Evolutionary conservation across 2,888 invertebrate species (phyloP).

Genomic region (Emesis furor): DNA sequence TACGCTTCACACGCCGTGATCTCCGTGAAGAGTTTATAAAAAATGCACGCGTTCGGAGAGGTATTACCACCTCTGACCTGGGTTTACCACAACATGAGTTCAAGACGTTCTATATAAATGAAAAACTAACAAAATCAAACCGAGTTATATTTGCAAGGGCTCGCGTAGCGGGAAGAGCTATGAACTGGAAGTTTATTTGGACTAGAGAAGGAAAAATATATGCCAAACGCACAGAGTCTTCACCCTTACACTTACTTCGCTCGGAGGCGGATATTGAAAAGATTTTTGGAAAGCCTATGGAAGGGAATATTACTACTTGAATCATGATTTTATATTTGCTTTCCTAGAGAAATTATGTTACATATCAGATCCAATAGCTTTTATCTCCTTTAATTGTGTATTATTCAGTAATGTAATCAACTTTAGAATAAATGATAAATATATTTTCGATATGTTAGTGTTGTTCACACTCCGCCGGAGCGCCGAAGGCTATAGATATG

Average conservation of each 20-base stretch:
- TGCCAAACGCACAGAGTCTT: conserved; percentile 14
- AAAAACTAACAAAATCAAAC: conserved; percentile 36
- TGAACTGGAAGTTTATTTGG: conserved; percentile 40
- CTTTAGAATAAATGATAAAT: background rate
- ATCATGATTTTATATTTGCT: too few relatives aligned
- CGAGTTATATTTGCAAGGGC: conserved; percentile 33
- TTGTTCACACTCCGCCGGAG: too few relatives aligned
- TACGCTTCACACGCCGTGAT: background rate
- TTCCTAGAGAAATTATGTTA: too few relatives aligned
- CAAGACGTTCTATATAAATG: conserved; percentile 30
- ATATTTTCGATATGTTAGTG: background rate
- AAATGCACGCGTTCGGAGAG: background rate
- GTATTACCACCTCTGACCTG: conserved; percentile 8
- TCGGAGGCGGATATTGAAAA: background rate
- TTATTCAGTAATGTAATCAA: background rate
- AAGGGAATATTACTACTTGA: background rate
- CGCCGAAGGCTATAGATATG: too few relatives aligned
- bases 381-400: background rate
- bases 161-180: conserved; percentile 9
- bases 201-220: conserved; percentile 33
- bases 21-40: background rate
- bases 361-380: background rate
- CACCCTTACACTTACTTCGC: background rate
- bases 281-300: background rate
- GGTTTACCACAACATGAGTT: background rate